phyloP scores from a whole-genome alignment of 2,113 vertebrate species.

The Vulpes vulpes region DNA sequence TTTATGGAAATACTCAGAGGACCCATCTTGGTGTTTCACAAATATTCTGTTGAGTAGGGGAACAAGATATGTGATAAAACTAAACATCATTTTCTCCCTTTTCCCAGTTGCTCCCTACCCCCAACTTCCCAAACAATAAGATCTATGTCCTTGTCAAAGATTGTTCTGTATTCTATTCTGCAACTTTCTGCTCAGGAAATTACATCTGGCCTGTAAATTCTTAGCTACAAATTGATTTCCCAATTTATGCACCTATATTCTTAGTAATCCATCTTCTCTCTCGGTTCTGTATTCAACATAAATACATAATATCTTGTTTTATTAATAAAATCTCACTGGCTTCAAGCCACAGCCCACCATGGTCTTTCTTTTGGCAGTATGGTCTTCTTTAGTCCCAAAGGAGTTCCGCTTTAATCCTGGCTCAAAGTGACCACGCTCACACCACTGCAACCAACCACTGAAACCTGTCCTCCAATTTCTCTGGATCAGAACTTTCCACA shows the following conservation, averaged over 20 bases:
- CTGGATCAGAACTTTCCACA: not conserved
- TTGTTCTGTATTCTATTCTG: not conserved
- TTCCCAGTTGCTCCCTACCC: not conserved
- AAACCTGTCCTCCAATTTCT: not conserved
- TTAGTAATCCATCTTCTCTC: not conserved
- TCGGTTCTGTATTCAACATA: not conserved
- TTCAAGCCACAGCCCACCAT: not conserved
- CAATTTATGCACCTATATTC: not conserved
- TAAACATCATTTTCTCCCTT: not conserved
- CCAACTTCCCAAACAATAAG: not conserved
- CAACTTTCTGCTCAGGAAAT: not conserved
- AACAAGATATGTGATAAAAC: not conserved
- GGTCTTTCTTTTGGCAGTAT: not conserved
- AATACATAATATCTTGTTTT: not conserved
- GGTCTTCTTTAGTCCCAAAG: not conserved
- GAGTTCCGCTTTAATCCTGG: not conserved
- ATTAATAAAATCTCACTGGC: not conserved
- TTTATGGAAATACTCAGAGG: not conserved
- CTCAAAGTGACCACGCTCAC: not conserved
- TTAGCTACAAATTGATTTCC: not conserved
- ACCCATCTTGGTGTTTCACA: not conserved
- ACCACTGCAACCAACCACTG: not conserved
- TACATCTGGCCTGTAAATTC: not conserved
- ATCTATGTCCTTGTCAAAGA: not conserved
- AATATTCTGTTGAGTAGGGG: not conserved